Conservation (phyloP, 2,888 invertebrate genomes). For the Amblyjoppa proteus region DNA sequence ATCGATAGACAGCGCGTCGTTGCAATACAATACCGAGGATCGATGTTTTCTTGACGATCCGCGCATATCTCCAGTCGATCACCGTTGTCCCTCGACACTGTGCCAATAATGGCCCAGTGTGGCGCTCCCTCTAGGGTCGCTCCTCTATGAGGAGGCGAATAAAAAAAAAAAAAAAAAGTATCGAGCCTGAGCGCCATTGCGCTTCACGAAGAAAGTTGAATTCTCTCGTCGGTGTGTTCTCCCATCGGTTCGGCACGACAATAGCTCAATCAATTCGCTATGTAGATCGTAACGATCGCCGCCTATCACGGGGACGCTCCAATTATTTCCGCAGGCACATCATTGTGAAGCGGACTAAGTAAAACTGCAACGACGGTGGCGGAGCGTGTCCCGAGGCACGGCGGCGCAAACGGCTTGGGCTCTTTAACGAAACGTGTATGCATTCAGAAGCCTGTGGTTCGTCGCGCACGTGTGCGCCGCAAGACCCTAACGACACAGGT, state of each 20-base stretch:
- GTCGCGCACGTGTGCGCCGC: conserved; percentile 21
- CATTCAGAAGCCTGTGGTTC: background rate
- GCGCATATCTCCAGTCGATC: too few species aligned
- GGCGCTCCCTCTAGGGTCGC: too few species aligned
- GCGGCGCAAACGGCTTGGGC: background rate
- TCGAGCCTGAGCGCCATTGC: conserved; percentile 23
- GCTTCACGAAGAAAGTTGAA: conserved; percentile 55
- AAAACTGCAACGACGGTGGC: background rate
- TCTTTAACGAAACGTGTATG: conserved; percentile 36
- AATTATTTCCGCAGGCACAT: conserved; percentile 59
- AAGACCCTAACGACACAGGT: conserved; percentile 7
- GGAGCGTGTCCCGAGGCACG: conserved; percentile 14
- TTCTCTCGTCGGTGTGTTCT: conserved; percentile 25
- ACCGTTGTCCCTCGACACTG: too few species aligned
- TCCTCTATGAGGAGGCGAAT: too few species aligned
- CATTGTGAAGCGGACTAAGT: conserved; percentile 2
- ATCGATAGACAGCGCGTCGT: too few species aligned
- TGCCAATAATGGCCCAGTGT: too few species aligned
- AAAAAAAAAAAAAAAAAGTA: background rate
- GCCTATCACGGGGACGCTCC: conserved; percentile 55
- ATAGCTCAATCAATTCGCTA: conserved; percentile 70
- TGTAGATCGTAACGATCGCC: conserved; percentile 63
- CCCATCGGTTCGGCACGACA: conserved; percentile 43
- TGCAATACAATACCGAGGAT: too few species aligned
- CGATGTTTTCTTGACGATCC: too few species aligned